Evolutionary conservation across 2,113 vertebrate genomes (phyloP), one percentile per base, ranked within the genome.

Genomic region (Phoxinus phoxinus): DNA sequence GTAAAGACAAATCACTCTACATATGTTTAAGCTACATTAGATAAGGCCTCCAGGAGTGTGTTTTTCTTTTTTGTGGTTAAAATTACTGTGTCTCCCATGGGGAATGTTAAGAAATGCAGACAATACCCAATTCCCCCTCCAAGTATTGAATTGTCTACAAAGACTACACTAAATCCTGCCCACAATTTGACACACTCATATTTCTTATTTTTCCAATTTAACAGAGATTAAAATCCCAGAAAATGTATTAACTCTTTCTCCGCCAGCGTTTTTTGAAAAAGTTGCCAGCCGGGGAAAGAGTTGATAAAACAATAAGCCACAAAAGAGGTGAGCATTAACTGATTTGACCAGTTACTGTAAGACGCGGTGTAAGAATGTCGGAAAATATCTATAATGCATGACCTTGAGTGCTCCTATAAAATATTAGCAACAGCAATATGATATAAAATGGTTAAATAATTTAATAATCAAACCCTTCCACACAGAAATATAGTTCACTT

Each of bases 91-190:
- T 35, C 53, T 73, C 67, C 27, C 12, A 59, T 8, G 30, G 32
- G 73, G 23, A 63, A 51, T 63, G 73, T 63, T 81, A 81, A 73
- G 44, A 86, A 74, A 81, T 11, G 17, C 53, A 73, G 46, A 73
- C 46, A 83, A 56, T 19, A 67, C 15, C n/a, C n/a, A n/a, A n/a
- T n/a, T n/a, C n/a, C n/a, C 51, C 35, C 41, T n/a, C 25, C 11
- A 65, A 51, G 37, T 63, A 30, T 44, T 25, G 30, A 81, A 61
- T 81, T 74, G 67, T 44, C 48, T 56, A 56, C 6, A 35, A 67
- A 35, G 32, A 11, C 25, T 56, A 25, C 30, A 6, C 41, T 44
- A 85, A 59, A 12, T 41, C 35, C 69, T 32, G 30, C 63, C 30
- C 21, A 72, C 21, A 73, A 73, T 73, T n/a, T 73, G 69, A 73